Evolutionary conservation across 2,113 vertebrate genomes (phyloP), one percentile per base, ranked within the genome.

Genomic region (Hydrolagus affinis): DNA sequence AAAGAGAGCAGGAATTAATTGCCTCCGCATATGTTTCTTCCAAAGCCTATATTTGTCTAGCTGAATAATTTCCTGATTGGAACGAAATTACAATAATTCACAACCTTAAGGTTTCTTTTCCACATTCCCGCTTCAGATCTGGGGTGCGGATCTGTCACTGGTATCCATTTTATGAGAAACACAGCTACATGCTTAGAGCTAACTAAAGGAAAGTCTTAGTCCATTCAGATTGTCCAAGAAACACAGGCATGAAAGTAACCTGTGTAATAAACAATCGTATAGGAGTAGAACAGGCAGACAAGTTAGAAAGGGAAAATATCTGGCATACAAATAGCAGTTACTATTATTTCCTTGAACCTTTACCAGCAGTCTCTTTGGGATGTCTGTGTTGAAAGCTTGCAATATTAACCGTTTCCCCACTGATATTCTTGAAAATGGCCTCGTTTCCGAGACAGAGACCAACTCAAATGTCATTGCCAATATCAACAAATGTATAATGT

Each of bases 331-430:
- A 6, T 44, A 19, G 32, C 73, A 75, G 19, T 75, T 75, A 56
- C 8, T 32, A 15, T 74, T 44, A 74, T 75, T 75, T 75, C 73
- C 73, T 75, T 75, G 32, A 75, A 75, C 17, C 32, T 17, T 56
- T 75, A 8, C 8, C 19, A 10, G 32, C 11, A 3, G 32, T 44
- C 32, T 57, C 73, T n/a, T 21, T 75, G 32, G 17, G 28, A 73
- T 11, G 11, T 11, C 12, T 3, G 71, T 30, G 25, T 73, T 73
- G 12, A 56, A 21, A 75, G 17, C 17, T 4, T 17, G 56, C 17
- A 21, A 15, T 21, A 75, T 57, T 56, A 56, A 56, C 1, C 3
- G 14, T 3, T 9, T 74, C 30, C 72, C 30, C 8, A 8, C 15
- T 19, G 44, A 44, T 1, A 74, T 56, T 56, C 15, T 56, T 44